These are phyloP conservation scores for Corvus moneduloides DNA, from an alignment of 2,113 vertebrate species.

Conservation along the genomic window DNA sequence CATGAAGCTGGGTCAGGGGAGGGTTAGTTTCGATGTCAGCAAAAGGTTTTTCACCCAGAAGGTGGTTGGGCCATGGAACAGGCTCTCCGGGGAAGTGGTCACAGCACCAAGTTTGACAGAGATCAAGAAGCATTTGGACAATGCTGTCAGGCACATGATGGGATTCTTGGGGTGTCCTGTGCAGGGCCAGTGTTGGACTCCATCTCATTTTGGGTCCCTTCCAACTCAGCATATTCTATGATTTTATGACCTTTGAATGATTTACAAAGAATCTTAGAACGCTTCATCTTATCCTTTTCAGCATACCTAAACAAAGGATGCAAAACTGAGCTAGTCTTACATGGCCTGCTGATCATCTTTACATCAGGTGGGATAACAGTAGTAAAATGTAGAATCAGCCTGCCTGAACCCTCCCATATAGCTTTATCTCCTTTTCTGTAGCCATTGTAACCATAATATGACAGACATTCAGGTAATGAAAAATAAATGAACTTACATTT, in stretches of 20 bases:
- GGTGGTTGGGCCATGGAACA: background rate
- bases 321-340: background rate
- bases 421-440: background rate
- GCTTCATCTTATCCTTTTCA: background rate
- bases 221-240: background rate
- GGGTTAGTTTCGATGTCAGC: background rate
- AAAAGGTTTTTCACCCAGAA: background rate
- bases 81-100: background rate
- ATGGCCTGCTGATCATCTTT: background rate
- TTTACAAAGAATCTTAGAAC: background rate
- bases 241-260: background rate
- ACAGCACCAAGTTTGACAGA: background rate
- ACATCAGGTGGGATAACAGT: background rate
- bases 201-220: background rate
- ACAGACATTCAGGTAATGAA: background rate
- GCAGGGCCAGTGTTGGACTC: background rate
- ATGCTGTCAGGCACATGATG: background rate
- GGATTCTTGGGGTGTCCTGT: background rate
- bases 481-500: background rate
- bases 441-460: background rate
- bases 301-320: background rate
- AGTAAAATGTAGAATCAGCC: background rate
- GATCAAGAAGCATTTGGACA: fast-evolving
- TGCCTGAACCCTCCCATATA: background rate
- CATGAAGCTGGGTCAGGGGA: background rate